Percentiles rank a stretch among this genome's conserved stretches.
Conservation (phyloP, 1,140 invertebrate species). For the Drosophila teissieri region DNA sequence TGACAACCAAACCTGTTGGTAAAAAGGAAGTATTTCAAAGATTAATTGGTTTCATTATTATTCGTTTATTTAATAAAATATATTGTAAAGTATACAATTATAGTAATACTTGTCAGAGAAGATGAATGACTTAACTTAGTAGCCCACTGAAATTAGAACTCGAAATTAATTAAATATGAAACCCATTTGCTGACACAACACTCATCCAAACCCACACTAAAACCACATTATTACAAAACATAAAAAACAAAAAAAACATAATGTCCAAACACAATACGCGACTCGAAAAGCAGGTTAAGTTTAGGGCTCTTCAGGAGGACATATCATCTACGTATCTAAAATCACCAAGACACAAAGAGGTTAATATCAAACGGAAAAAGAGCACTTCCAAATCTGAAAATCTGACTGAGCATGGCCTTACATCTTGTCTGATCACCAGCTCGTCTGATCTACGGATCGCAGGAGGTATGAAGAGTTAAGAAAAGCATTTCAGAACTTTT, state of each 20-base stretch:
- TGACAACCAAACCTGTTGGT: conserved; percentile 89
- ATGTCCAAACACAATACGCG: conserved; percentile 7
- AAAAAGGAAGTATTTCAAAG: not conserved
- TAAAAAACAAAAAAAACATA: not conserved
- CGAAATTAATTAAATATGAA: conserved; percentile 16
- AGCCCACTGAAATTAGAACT: conserved; percentile 15
- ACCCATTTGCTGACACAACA: conserved; percentile 9
- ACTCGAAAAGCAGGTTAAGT: conserved; percentile 2
- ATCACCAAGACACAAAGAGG: too few relatives aligned
- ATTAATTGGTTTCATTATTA: too few relatives aligned
- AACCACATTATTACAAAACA: not conserved
- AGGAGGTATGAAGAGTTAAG: conserved; percentile 28
- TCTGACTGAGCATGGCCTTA: conserved; percentile 24
- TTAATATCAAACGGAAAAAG: conserved; percentile 30
- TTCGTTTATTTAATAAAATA: too few relatives aligned
- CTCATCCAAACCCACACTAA: conserved; percentile 17
- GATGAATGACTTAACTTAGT: conserved; percentile 18
- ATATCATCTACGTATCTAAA: not conserved
- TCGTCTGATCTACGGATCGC: conserved; percentile 17
- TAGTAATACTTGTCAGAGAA: not conserved
- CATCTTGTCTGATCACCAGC: conserved; percentile 54
- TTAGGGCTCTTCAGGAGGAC: not conserved
- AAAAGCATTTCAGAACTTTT: not conserved
- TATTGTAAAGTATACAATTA: too few relatives aligned
- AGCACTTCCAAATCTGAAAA: conserved; percentile 12